Evolutionary conservation across 2,113 vertebrate species (phyloP), one percentile per base, ranked within the genome.

Genomic region (Pardalotus punctatus): DNA sequence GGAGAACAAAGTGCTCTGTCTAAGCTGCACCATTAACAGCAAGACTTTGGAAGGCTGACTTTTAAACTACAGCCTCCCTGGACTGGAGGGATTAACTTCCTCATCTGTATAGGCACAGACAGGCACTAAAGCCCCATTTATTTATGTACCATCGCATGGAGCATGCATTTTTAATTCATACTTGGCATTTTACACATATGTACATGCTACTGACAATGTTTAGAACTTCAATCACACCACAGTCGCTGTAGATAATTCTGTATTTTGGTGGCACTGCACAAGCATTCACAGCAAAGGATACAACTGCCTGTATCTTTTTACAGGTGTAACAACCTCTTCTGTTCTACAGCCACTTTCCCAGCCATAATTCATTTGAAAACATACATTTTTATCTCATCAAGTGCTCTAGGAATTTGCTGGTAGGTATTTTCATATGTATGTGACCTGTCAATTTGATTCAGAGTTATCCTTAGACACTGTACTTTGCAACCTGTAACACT

Each of bases 21-120:
- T 83, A 61, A 81, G 74, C 67, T 93, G 64, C n/a, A 38, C 60
- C 64, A 60, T 84, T 95, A 96, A 88, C 67, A 90, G 36, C 54
- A 88, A 56, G 60, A 74, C 50, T 86, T 77, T n/a, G 71, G 54
- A 93, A 71, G 47, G 47, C 60, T 77, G 43, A 22, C 25, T 94
- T 92, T 93, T 86, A 70, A 84, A 48, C 51, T 74, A 31, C 29
- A 33, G 64, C 67, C 67, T 81, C 64, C 53, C 27, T 53, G 80
- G 67, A 56, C 76, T 47, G 74, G 22, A 51, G 28, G 35, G 29
- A 88, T 90, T 71, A 71, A 81, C 31, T 48, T 83, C 82, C 31
- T 86, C 36, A 53, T 88, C 43, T 78, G 35, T 29, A 43, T 5
- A 36, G 74, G 43, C 58, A 85, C 73, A 65, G 61, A 21, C 56